A percentile compares a stretch with the other conserved stretches of the same genome.
Conservation (phyloP, 2,113 vertebrate genomes). For the Planiliza haematocheilus region DNA sequence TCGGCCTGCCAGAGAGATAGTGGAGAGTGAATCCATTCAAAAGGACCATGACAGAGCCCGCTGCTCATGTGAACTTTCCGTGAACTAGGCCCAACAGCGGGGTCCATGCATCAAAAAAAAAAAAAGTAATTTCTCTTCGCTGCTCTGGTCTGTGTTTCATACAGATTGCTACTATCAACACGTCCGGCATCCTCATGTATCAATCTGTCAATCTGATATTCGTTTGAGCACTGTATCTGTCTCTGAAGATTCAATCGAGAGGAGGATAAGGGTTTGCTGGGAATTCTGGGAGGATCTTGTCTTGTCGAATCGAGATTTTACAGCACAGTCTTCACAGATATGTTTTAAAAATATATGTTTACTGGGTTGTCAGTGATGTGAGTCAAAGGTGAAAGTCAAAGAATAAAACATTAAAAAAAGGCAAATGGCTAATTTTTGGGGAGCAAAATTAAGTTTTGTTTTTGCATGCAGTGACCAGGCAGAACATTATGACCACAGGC, state of each 20-base stretch:
- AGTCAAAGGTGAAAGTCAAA: neutral
- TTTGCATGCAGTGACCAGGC: no score
- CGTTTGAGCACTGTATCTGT: conserved; percentile 72
- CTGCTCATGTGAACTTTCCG: conserved; percentile 84
- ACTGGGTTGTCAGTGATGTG: neutral
- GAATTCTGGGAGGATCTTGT: conserved; percentile 57
- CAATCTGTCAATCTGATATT: conserved; percentile 80
- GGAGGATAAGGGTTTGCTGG: conserved; percentile 38
- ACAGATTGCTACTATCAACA: conserved; percentile 73
- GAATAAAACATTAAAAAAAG: no score
- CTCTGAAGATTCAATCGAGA: conserved; percentile 67
- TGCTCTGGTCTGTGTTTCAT: conserved; percentile 77
- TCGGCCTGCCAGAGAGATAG: conserved; percentile 80
- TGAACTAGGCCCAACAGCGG: conserved; percentile 83
- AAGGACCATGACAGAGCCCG: conserved; percentile 82
- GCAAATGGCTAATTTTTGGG: no score
- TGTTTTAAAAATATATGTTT: neutral
- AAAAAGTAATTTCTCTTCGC: conserved; percentile 74
- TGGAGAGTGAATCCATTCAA: conserved; percentile 84
- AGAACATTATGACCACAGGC: no score
- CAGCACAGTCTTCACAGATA: conserved; percentile 21
- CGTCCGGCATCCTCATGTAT: conserved; percentile 74
- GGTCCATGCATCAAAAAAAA: conserved; percentile 75
- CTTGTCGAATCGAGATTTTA: conserved; percentile 56
- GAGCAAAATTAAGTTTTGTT: no score